Evolutionary conservation across 2,113 vertebrate species (phyloP), one percentile per base, ranked within the genome.

Genomic region (Hippopotamus amphibius): DNA sequence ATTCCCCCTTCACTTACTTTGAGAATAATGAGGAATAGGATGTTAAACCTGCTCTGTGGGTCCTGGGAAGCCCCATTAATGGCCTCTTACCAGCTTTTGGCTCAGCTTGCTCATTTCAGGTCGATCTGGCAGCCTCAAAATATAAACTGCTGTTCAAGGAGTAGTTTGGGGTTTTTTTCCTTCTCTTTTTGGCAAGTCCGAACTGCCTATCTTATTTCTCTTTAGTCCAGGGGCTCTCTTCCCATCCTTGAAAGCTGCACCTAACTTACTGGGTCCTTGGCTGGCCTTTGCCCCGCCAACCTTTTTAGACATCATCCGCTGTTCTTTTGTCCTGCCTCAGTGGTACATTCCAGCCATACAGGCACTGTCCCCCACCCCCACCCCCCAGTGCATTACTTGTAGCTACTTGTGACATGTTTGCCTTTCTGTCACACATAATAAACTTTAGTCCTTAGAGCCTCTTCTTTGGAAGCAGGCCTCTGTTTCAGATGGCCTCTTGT

Each of bases 111-210:
- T 82, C 26, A 30, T 69, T 94, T 61, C 43, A 82, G 68, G 68
- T 71, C 5, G 33, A 84, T 57, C 37, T 69, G 48, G 30, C 28
- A 57, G 61, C 66, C 86, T 93, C 57, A 91, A 93, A 96, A 95
- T 82, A 77, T 1, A n/a, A 68, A 69, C 63, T 95, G 17, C 33
- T 82, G 21, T 80, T 92, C 53, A 71, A 57, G 21, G 57, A 92
- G 59, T 46, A 41, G n/a, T 72, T 84, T 61, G 59, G 46, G 2
- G 0, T 17, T 71, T 59, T 11, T 2, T 14, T 14, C 11, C 28
- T 5, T 5, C 48, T 61, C 48, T 87, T 59, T 90, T n/a, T 53
- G 55, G n/a, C 48, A 66, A 82, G 46, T 86, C 66, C 37, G 57
- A 85, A 37, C 43, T 79, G 33, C 90, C 37, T 76, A 53, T 26